A percentile compares a stretch with the other conserved stretches of the same genome.
phyloP scores from a whole-genome alignment of 2,797 vertebrate genomes.

The Vireo griseus region DNA sequence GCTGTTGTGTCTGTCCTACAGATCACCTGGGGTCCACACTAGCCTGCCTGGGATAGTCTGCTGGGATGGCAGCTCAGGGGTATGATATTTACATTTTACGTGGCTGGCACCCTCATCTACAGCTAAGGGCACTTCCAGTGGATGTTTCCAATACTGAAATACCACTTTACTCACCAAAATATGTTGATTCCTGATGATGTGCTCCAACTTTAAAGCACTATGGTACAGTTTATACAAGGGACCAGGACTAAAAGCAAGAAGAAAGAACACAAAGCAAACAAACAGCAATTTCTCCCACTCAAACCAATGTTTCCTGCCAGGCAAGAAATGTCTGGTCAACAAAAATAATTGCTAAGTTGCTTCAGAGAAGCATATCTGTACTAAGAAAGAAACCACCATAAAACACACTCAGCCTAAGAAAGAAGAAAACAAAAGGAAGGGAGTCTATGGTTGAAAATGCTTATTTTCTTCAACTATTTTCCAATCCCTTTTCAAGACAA shows the following conservation, averaged over 20 bases:
- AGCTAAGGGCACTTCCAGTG: background rate
- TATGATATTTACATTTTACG: background rate
- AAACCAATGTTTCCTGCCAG: background rate
- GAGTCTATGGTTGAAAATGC: background rate
- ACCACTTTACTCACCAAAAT: background rate
- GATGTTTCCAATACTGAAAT: background rate
- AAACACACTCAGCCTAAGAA: background rate
- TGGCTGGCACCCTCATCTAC: background rate
- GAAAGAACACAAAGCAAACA: background rate
- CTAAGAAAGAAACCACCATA: background rate
- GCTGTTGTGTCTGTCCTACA: background rate
- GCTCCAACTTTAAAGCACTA: background rate
- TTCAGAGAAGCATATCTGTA: background rate
- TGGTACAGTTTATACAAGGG: background rate
- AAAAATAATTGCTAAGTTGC: background rate
- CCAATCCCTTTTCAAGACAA: background rate
- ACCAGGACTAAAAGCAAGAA: background rate
- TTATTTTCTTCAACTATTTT: background rate
- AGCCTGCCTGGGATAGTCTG: background rate
- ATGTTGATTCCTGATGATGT: background rate
- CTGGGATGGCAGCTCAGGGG: background rate
- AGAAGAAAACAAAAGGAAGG: background rate
- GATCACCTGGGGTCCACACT: fast-evolving
- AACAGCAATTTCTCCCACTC: background rate
- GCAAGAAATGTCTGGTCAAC: background rate